Conservation (phyloP, 2,797 vertebrate genomes). For the Bovichtus variegatus region DNA sequence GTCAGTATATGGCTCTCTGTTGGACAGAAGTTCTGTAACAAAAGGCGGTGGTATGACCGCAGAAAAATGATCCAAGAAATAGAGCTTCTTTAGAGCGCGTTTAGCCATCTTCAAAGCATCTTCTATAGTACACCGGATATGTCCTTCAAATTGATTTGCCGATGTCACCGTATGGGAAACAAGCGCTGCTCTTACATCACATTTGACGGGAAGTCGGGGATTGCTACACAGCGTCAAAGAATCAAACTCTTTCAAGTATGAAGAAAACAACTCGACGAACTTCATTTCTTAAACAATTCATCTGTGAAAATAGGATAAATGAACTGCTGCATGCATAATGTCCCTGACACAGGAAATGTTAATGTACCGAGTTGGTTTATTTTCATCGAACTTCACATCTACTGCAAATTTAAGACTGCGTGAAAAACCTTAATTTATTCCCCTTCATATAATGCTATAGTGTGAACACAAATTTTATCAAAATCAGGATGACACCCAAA, state of each 20-base stretch:
- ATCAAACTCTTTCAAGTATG: constrained; percentile 35
- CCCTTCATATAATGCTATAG: constrained; percentile 17
- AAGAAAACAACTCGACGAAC: constrained; percentile 15
- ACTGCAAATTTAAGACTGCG: constrained; percentile 17
- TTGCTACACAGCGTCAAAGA: constrained; percentile 6
- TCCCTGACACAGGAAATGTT: constrained; percentile 14
- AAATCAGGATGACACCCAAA: not conserved
- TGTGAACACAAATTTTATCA: not conserved
- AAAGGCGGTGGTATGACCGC: not conserved
- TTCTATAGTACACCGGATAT: not conserved
- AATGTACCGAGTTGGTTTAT: not conserved
- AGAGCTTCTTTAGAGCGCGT: too few relatives aligned
- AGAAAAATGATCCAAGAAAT: not conserved
- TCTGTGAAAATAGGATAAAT: constrained; percentile 3
- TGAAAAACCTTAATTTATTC: constrained; percentile 4
- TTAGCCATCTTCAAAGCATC: not conserved
- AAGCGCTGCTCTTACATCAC: constrained; percentile 21
- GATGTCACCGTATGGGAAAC: not conserved
- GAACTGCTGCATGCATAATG: not conserved
- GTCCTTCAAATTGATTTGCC: constrained; percentile 33
- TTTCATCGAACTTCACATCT: not conserved
- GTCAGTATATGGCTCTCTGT: constrained; percentile 47
- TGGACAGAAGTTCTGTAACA: not conserved
- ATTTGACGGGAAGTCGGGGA: not conserved
- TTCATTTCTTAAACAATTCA: not conserved